phyloP scores from a whole-genome alignment of 2,113 vertebrate genomes.

The Delphinapterus leucas region DNA sequence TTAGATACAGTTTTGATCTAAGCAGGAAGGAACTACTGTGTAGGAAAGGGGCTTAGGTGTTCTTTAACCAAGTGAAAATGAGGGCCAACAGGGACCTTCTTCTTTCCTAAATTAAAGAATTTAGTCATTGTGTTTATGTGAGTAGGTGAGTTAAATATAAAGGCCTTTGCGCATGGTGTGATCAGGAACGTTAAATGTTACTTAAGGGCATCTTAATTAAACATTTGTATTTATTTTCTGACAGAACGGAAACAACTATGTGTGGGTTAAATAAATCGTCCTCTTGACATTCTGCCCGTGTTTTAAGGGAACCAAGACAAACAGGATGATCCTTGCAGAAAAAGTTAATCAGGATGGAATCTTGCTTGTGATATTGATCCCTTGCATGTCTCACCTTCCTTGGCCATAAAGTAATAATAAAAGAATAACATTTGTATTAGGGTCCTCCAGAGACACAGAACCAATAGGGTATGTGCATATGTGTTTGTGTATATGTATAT shows the following conservation, averaged over 20 bases:
- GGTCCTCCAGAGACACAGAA: background rate
- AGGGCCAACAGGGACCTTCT: background rate
- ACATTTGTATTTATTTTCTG: background rate
- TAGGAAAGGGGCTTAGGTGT: background rate
- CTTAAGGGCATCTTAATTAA: conserved; percentile 31
- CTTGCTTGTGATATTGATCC: background rate
- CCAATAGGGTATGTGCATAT: background rate
- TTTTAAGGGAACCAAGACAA: background rate
- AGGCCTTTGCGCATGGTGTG: background rate
- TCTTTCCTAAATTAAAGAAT: background rate
- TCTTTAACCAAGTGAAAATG: background rate
- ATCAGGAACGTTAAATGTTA: background rate
- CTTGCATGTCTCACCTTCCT: background rate
- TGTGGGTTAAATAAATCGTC: background rate
- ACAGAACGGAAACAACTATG: background rate
- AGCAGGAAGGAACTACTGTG: background rate
- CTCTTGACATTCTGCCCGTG: background rate
- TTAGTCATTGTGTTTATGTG: background rate
- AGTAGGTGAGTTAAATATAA: background rate
- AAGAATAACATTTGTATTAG: background rate
- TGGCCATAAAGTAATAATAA: background rate
- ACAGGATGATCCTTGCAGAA: background rate
- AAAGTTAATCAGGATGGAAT: background rate
- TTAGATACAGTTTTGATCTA: background rate
- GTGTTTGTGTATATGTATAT: background rate